Evolutionary conservation across 92 coral and sea anemone species (phyloP).

Genomic region (Palythoa grandiflora): DNA sequence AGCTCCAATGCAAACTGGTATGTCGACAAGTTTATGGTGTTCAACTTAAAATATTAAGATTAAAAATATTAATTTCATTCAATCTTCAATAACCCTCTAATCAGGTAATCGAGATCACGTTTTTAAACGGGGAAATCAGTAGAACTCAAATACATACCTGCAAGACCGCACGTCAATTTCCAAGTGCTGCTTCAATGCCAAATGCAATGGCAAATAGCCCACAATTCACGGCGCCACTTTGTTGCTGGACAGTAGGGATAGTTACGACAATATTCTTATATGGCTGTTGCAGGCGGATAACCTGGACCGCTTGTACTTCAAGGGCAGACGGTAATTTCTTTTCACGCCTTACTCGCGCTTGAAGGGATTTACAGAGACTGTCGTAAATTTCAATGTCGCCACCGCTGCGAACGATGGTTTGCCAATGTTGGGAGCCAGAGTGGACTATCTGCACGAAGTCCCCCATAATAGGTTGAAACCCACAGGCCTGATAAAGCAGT

Average conservation of each 20-base stretch:
- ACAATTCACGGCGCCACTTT: conserved; percentile 20
- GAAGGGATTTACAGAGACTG: conserved; percentile 24
- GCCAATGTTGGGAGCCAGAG: conserved; percentile 46
- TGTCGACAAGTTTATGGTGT: not conserved
- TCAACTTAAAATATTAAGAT: not conserved
- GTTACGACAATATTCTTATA: not conserved
- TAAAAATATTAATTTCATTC: conserved; percentile 1
- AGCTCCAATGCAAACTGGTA: too few relatives aligned
- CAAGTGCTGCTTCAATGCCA: conserved; percentile 4
- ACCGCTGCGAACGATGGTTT: not conserved
- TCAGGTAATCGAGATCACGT: not conserved
- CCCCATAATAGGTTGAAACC: conserved; percentile 2
- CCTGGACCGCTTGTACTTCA: conserved; percentile 20
- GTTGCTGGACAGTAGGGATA: conserved; percentile 13
- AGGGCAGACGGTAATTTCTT: conserved; percentile 11
- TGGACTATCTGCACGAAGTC: conserved; percentile 35
- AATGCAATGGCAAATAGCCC: conserved; percentile 20
- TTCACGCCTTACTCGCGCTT: conserved; percentile 16
- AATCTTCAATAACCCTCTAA: not conserved
- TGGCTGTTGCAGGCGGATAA: conserved; percentile 14
- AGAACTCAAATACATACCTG: not conserved
- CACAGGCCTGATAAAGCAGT: conserved; percentile 3
- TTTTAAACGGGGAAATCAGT: not conserved
- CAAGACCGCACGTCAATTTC: conserved; percentile 3
- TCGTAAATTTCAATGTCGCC: conserved; percentile 4